Percentiles rank a stretch among this genome's conserved stretches.
These are phyloP conservation scores for Drosophila merina DNA, from an alignment of 2,888 invertebrate genomes.

Conservation along the genomic window DNA sequence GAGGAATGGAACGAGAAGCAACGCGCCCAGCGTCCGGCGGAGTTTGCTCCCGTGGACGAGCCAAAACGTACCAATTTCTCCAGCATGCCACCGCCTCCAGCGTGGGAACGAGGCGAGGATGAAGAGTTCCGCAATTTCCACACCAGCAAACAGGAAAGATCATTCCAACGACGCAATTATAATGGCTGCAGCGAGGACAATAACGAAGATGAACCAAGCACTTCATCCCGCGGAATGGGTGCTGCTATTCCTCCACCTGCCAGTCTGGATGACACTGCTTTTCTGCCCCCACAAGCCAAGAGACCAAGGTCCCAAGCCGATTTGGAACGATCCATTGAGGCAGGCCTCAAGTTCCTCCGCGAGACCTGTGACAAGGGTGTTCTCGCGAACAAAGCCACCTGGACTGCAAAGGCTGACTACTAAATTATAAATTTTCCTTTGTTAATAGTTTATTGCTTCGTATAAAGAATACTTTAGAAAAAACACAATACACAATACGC, in stretches of 20 bases:
- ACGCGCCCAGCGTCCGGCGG: slow-evolving; percentile 88
- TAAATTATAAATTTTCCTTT: slow-evolving; percentile 45
- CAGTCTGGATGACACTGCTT: slow-evolving; percentile 86
- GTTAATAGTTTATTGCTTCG: slow-evolving; percentile 63
- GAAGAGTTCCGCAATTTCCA: slow-evolving; percentile 65
- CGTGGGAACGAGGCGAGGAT: slow-evolving; percentile 11
- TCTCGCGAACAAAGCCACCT: slow-evolving; percentile 79
- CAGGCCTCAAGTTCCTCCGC: slow-evolving; percentile 85
- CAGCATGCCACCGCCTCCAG: slow-evolving; percentile 55
- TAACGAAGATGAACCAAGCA: slow-evolving; percentile 1
- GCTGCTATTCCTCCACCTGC: slow-evolving; percentile 88
- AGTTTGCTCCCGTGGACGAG: slow-evolving; percentile 89
- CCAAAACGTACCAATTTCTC: slow-evolving; percentile 73
- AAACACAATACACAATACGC: slow-evolving; percentile 38
- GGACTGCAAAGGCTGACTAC: slow-evolving; percentile 83
- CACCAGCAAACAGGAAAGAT: slow-evolving; percentile 62
- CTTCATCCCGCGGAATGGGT: slow-evolving; percentile 68
- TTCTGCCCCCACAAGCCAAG: slow-evolving; percentile 58
- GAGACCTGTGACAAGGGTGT: slow-evolving; percentile 85
- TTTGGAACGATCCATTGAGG: slow-evolving; percentile 85
- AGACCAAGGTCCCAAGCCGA: slow-evolving; percentile 66
- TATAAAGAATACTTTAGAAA: slow-evolving; percentile 63
- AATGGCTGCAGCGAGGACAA: slow-evolving; percentile 22
- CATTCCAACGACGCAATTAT: slow-evolving; percentile 76
- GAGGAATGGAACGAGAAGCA: slow-evolving; percentile 86